These are phyloP conservation scores for Caligus rogercresseyi DNA, from an alignment of 1,140 invertebrate genomes.

Conservation along the genomic window DNA sequence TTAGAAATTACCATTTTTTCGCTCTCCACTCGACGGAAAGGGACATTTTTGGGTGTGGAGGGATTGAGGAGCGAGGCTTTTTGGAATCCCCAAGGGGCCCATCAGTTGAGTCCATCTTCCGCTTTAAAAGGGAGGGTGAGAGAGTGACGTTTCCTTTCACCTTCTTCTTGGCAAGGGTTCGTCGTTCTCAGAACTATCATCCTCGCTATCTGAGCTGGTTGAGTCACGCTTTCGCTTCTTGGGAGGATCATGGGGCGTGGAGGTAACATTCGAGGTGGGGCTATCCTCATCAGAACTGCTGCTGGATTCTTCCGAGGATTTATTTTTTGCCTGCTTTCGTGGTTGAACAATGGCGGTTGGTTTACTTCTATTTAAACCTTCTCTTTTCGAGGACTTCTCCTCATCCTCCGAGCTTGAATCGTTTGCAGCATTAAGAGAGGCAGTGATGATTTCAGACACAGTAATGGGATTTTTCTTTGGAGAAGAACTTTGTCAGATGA, in stretches of 20 bases:
- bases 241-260: background rate
- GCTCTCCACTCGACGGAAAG: constrained; percentile 8
- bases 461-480: too few species aligned
- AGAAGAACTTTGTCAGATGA: too few species aligned
- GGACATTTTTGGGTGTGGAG: constrained; percentile 8
- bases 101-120: background rate
- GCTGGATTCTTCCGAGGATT: background rate
- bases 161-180: background rate
- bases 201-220: background rate
- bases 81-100: background rate
- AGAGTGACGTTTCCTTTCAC: background rate
- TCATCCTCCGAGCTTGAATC: too few species aligned
- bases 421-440: too few species aligned
- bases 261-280: background rate
- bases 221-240: background rate
- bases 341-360: background rate
- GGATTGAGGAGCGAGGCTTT: background rate
- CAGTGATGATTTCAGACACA: too few species aligned
- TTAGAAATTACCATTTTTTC: constrained; percentile 7
- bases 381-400: too few species aligned
- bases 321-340: background rate
- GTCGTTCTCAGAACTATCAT: background rate
- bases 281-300: background rate
- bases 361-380: too few species aligned
- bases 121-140: background rate